A percentile compares a stretch with the other conserved stretches of the same genome.
Evolutionary conservation across 2,888 invertebrate species (phyloP).

Genomic region (Carcina quercana): DNA sequence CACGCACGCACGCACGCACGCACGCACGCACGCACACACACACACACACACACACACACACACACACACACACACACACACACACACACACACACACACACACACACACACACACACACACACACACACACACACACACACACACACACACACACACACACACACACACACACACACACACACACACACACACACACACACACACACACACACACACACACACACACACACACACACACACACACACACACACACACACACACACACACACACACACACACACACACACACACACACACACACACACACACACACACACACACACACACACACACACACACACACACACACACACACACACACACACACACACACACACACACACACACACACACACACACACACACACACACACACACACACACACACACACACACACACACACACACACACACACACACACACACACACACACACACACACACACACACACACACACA

Average conservation of each 20-base stretch:
- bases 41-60: background rate
- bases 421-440: background rate
- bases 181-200: background rate
- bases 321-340: background rate
- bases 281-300: background rate
- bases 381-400: background rate
- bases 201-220: background rate
- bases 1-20: constrained; percentile 1
- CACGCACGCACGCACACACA: constrained; percentile 1
- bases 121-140: background rate
- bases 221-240: background rate
- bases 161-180: background rate
- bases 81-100: background rate
- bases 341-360: background rate
- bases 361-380: background rate
- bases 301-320: background rate
- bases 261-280: background rate
- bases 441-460: background rate
- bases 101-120: background rate
- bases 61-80: background rate
- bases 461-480: background rate
- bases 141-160: background rate
- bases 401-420: background rate
- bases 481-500: background rate
- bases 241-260: background rate